Evolutionary conservation across 2,113 vertebrate genomes (phyloP).

Genomic region (Phodopus roborovskii): DNA sequence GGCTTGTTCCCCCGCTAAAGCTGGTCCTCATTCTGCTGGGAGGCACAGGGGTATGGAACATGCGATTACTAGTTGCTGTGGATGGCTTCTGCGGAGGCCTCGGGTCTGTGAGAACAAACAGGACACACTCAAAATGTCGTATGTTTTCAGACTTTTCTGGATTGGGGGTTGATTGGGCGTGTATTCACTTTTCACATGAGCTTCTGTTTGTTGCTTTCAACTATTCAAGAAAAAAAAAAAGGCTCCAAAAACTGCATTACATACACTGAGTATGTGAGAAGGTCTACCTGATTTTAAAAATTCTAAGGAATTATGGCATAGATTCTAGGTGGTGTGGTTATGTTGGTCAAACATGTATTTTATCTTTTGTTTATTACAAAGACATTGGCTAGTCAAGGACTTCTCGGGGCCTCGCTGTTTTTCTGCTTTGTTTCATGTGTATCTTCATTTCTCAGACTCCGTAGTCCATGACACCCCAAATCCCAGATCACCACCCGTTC

Average conservation of each 20-base stretch:
- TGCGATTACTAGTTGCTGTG: not conserved
- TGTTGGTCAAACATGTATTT: not conserved
- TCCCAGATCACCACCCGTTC: not conserved
- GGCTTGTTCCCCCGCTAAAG: conserved; percentile 67
- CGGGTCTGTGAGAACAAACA: not conserved
- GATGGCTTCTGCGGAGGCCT: not conserved
- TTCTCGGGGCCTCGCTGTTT: not conserved
- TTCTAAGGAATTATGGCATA: conserved; percentile 7
- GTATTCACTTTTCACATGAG: conserved; percentile 5
- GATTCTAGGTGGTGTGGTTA: not conserved
- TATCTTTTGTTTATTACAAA: not conserved
- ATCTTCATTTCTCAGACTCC: not conserved
- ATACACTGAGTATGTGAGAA: not conserved
- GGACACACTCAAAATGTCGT: not conserved
- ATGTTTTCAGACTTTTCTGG: conserved; percentile 32
- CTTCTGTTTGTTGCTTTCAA: not conserved
- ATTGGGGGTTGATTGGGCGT: not conserved
- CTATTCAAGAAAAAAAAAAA: not conserved
- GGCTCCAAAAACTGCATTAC: not conserved
- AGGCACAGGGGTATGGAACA: conserved; percentile 33
- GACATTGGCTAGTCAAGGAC: not conserved
- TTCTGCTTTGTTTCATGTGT: not conserved
- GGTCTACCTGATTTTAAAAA: not conserved
- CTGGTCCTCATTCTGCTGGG: conserved; percentile 47
- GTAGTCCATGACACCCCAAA: not conserved